phyloP scores from a whole-genome alignment of 1,140 invertebrate species.

The Dinothrombium tinctorium region DNA sequence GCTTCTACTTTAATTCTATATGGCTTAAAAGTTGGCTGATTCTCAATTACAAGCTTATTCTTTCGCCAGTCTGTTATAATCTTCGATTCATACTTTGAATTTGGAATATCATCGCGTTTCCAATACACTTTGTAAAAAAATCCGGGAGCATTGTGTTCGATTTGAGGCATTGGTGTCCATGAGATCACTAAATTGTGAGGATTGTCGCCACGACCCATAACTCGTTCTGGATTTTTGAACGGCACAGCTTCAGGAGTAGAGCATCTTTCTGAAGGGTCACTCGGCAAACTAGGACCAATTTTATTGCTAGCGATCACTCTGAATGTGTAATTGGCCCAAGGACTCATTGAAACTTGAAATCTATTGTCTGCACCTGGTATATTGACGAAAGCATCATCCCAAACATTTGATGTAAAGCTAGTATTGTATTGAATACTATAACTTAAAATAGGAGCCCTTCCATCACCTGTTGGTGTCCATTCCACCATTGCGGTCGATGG shows the following conservation, averaged over 20 bases:
- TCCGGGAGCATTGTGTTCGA: slow-evolving; percentile 80
- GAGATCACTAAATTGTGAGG: slow-evolving; percentile 75
- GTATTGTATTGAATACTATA: slow-evolving; percentile 87
- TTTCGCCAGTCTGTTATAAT: slow-evolving; percentile 52
- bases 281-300: slow-evolving; percentile 67
- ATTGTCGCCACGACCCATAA: slow-evolving; percentile 60
- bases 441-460: slow-evolving; percentile 71
- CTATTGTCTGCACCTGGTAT: slow-evolving; percentile 54
- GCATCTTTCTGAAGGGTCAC: slow-evolving; percentile 47
- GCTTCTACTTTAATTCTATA: slow-evolving; percentile 80
- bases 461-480: slow-evolving; percentile 74
- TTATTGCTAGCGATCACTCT: slow-evolving; percentile 76
- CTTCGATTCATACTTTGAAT: slow-evolving; percentile 38
- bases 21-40: slow-evolving; percentile 68
- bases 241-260: slow-evolving; percentile 67
- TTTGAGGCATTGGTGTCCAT: slow-evolving; percentile 87
- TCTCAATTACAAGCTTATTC: slow-evolving; percentile 37
- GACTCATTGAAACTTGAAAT: slow-evolving; percentile 48
- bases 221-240: slow-evolving; percentile 79
- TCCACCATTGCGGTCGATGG: slow-evolving; percentile 41
- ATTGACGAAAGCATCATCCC: slow-evolving; percentile 47
- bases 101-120: slow-evolving; percentile 46
- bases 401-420: slow-evolving; percentile 69
- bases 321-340: slow-evolving; percentile 93
- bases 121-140: slow-evolving; percentile 79